These are phyloP conservation scores for Psococerastis gibbosa DNA, from an alignment of 2,888 invertebrate species.

Conservation along the genomic window DNA sequence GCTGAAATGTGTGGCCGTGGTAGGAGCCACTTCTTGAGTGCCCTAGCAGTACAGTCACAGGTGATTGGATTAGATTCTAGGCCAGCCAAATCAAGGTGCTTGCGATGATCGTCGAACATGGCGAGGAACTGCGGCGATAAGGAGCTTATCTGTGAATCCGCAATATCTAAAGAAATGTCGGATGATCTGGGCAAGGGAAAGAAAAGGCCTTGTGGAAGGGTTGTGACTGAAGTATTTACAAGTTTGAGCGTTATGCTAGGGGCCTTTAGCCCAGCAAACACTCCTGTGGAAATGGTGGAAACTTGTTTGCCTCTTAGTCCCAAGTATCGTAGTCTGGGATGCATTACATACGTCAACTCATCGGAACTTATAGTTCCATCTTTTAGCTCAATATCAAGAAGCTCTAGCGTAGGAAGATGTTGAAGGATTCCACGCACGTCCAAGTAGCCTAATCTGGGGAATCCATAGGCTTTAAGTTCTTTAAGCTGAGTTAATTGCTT, in stretches of 20 bases:
- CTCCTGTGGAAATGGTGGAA: conserved; percentile 60
- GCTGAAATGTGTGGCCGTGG: conserved; percentile 23
- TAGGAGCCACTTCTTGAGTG: conserved; percentile 53
- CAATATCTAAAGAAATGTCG: conserved; percentile 54
- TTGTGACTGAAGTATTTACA: conserved; percentile 58
- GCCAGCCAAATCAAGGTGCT: conserved; percentile 52
- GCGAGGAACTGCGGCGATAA: conserved; percentile 59
- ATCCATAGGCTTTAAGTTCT: conserved; percentile 48
- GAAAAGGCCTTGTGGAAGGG: conserved; percentile 61
- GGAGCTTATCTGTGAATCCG: conserved; percentile 56
- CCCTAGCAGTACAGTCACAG: conserved; percentile 69
- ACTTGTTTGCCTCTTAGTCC: conserved; percentile 56
- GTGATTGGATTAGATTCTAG: conserved; percentile 60
- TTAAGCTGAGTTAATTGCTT: conserved; percentile 49
- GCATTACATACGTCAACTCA: conserved; percentile 56
- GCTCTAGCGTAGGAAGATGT: conserved; percentile 50
- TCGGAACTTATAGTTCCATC: conserved; percentile 64
- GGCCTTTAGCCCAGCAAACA: conserved; percentile 62
- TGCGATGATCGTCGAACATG: conserved; percentile 62
- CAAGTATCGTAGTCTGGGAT: conserved; percentile 55
- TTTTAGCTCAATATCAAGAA: conserved; percentile 68
- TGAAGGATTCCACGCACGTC: conserved; percentile 74
- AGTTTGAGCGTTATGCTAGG: conserved; percentile 50
- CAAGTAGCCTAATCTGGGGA: conserved; percentile 62
- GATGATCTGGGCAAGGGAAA: conserved; percentile 79